Base-by-base conservation (phyloP, 2,888 invertebrate genomes). In the Hypsopygia costalis region DNA sequence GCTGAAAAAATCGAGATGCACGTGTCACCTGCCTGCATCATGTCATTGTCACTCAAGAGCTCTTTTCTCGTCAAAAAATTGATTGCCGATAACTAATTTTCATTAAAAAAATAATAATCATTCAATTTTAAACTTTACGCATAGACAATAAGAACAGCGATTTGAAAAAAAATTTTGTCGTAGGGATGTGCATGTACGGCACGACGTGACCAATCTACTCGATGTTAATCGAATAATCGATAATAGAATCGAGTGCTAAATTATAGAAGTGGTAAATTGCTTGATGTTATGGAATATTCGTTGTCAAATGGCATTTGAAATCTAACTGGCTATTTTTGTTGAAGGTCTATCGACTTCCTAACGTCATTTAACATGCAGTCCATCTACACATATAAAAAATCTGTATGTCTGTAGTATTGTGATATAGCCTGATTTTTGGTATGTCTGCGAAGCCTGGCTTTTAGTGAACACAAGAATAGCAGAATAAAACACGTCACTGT, bases 11-110 rank as follows among this genome's bases (percentile, higher is more conserved):
- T 54, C 46, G 36, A 25, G 25, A 51, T 69, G 79, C 83, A 81
- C 82, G 82, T 81, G 82, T 70, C 81, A 79, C 75, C 78, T 81
- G 82, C 76, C 62, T 62, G 64, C 65, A 61, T 61, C 70, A 55
- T 65, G 50, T 55, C 69, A 71, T 74, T 75, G 73, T 79, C 62
- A 52, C 52, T 56, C 27, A 55, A 66, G 55, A 58, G 47, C 54
- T 60, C 61, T 52, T 50, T 47, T 61, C 52, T 49, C 55, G 53
- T 50, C 59, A 55, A 62, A 58, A 58, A 58, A 57, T 63, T 61
- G 54, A 69, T 58, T 59, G 55, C 54, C 55, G 9, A 29, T 10
- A 11, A 11, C 29, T 21, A 21, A 30, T 8, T 21, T 21, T 10
- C 10, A 21, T 37, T 37, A 11, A 29, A 28, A 35, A 35, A 27